Evolutionary conservation across 1,140 invertebrate genomes (phyloP).

Genomic region (Campoletis sonorensis): DNA sequence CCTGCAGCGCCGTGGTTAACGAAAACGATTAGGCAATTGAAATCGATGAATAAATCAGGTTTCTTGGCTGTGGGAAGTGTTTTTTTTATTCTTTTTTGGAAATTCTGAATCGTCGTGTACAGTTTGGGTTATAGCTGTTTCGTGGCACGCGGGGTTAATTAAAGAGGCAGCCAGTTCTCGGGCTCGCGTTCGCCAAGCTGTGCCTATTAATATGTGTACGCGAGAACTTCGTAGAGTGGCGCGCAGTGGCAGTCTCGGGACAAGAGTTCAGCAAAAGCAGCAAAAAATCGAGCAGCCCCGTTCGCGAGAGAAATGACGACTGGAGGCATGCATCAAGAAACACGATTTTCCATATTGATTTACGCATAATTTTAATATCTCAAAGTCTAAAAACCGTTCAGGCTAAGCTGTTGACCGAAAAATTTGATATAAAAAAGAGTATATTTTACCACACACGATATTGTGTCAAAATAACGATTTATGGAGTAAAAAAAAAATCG

Average conservation of each 20-base stretch:
- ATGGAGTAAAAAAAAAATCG: too few species aligned
- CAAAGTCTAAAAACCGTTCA: too few species aligned
- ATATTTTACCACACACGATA: too few species aligned
- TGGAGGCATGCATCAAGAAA: conserved; percentile 43
- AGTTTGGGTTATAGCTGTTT: conserved; percentile 40
- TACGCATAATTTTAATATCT: too few species aligned
- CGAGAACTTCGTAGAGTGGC: conserved; percentile 47
- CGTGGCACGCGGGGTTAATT: conserved; percentile 68
- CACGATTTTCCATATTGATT: too few species aligned
- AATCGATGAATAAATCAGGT: too few species aligned
- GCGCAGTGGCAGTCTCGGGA: conserved; percentile 34
- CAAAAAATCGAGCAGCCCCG: conserved; percentile 23
- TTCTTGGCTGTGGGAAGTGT: too few species aligned
- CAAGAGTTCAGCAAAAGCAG: conserved; percentile 19
- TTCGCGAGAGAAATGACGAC: conserved; percentile 52
- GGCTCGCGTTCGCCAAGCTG: conserved; percentile 52
- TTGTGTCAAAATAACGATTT: too few species aligned
- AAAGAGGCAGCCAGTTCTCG: conserved; percentile 64
- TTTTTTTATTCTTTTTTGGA: background rate
- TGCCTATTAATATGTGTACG: conserved; percentile 57
- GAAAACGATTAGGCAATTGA: too few species aligned
- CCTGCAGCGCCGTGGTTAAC: too few species aligned
- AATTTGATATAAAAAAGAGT: too few species aligned
- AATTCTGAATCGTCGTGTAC: conserved; percentile 40
- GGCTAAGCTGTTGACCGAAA: too few species aligned